These are phyloP conservation scores for Drosophila merina DNA, from an alignment of 2,888 invertebrate genomes.

Conservation along the genomic window DNA sequence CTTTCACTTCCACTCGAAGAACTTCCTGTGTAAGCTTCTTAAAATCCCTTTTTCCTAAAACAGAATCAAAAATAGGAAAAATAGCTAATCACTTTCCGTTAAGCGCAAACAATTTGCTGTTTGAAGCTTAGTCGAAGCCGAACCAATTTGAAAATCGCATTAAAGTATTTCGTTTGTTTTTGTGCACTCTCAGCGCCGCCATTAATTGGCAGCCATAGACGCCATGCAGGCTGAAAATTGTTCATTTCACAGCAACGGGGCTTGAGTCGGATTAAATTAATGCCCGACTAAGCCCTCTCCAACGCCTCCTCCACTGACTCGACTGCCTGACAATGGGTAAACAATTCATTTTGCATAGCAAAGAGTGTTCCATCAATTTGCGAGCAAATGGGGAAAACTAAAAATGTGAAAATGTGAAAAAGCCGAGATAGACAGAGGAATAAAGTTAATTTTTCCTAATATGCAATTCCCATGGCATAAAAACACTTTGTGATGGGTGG, in stretches of 20 bases:
- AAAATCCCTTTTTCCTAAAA: neutral
- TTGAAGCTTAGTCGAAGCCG: conserved; percentile 26
- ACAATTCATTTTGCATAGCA: conserved; percentile 46
- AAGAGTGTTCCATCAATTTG: conserved; percentile 68
- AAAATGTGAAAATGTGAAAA: conserved; percentile 11
- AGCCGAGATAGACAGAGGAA: conserved; percentile 29
- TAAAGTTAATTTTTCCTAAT: conserved; percentile 75
- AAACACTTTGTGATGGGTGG: conserved; percentile 42
- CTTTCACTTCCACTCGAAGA: conserved; percentile 15
- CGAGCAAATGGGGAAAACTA: conserved; percentile 56
- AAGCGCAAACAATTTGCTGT: conserved; percentile 37
- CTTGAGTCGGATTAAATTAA: conserved; percentile 40
- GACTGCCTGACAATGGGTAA: conserved; percentile 40
- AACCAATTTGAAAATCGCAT: conserved; percentile 32
- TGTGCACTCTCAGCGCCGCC: conserved; percentile 15
- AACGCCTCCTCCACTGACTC: too few relatives aligned
- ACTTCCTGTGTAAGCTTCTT: conserved; percentile 26
- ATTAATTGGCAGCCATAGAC: conserved; percentile 32
- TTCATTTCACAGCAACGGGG: conserved; percentile 33
- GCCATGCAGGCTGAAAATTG: conserved; percentile 42
- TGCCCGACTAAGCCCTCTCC: conserved; percentile 24
- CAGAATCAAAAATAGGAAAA: neutral
- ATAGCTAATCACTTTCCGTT: conserved; percentile 10
- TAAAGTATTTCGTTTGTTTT: conserved; percentile 30
- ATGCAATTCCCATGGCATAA: conserved; percentile 63